phyloP scores from a whole-genome alignment of 2,113 vertebrate genomes.

The human region GRCh38 chr19:4575501-4576000 shows the following conservation, averaged over 20 bases:
- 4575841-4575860: not conserved
- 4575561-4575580: conserved; percentile 35
- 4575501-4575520: not conserved
- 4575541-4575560: conserved; percentile 23
- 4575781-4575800: not conserved
- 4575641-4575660: not conserved
- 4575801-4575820: too few species aligned
- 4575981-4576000: not conserved
- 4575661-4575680: not conserved
- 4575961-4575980: not conserved
- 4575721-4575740: not conserved
- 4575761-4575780: not conserved
- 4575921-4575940: not conserved
- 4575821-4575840: not conserved
- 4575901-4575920: not conserved
- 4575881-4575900: not conserved
- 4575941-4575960: not conserved
- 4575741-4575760: not conserved
- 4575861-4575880: not conserved
- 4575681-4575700: not conserved
- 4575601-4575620: not conserved
- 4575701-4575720: not conserved
- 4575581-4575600: not conserved
- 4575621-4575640: not conserved
- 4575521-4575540: not conserved